Evolutionary conservation across 2,797 vertebrate genomes (phyloP).

Genomic region (Pristis pectinata): DNA sequence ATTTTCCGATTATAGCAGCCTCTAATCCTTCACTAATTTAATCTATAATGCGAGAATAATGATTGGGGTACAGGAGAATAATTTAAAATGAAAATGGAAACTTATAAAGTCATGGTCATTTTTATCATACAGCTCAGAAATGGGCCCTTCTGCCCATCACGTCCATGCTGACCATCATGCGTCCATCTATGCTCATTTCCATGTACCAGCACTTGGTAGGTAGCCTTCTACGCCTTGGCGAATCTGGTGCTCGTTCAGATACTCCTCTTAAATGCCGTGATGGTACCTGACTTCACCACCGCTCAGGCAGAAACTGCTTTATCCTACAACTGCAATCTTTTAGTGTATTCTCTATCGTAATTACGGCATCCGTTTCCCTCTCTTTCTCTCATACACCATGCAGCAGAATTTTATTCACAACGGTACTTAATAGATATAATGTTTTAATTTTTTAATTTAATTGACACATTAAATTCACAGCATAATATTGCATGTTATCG

Average conservation of each 20-base stretch:
- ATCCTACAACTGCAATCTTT: neutral
- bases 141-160: no score
- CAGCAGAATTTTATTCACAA: neutral
- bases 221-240: no score
- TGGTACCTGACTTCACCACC: no score
- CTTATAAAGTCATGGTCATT: no score
- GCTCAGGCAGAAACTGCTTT: neutral
- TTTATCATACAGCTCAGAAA: no score
- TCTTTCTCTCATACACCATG: neutral
- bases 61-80: neutral
- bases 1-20: neutral
- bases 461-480: neutral
- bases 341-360: neutral
- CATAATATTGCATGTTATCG: neutral
- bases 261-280: no score
- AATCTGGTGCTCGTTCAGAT: no score
- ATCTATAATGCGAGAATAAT: neutral
- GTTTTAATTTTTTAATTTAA: neutral
- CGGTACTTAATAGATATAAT: neutral
- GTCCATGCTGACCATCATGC: no score
- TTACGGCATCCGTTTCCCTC: neutral
- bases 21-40: neutral
- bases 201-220: no score
- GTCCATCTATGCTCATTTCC: no score
- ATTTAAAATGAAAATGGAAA: neutral